Percentiles rank a stretch among this genome's conserved stretches.
Evolutionary conservation across 2,113 vertebrate species (phyloP).

Genomic region (Eulacestoma nigropectus): DNA sequence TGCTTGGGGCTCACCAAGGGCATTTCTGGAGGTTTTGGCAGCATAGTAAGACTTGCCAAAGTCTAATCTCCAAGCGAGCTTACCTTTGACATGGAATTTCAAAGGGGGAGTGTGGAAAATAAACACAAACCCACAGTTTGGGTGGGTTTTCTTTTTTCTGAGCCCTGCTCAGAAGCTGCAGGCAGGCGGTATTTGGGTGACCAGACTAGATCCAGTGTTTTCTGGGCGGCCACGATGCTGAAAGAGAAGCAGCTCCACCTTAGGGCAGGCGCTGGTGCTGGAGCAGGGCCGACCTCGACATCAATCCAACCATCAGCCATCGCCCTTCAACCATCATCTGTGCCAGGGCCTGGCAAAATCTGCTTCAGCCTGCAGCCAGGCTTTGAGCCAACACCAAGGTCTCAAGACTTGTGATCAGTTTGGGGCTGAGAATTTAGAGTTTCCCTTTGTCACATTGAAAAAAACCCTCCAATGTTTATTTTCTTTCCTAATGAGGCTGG

Average conservation of each 20-base stretch:
- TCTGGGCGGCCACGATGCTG: not conserved
- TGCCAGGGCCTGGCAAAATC: not conserved
- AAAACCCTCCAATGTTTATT: not conserved
- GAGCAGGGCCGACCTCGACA: not conserved
- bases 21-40: not conserved
- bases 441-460: not conserved
- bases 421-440: not conserved
- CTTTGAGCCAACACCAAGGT: rapidly evolving
- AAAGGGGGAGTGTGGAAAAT: not conserved
- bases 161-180: slow-evolving; percentile 1
- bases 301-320: not conserved
- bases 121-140: not conserved
- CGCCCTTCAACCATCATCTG: not conserved
- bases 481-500: not conserved
- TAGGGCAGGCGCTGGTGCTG: slow-evolving; percentile 32
- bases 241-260: slow-evolving; percentile 58
- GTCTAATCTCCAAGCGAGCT: not conserved
- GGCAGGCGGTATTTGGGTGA: not conserved
- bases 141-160: not conserved
- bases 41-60: not conserved
- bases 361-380: not conserved
- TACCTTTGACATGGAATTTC: not conserved
- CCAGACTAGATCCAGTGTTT: not conserved
- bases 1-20: not conserved
- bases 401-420: not conserved